Conservation (phyloP, 2,888 invertebrate species). For the Myopa tessellatipennis region DNA sequence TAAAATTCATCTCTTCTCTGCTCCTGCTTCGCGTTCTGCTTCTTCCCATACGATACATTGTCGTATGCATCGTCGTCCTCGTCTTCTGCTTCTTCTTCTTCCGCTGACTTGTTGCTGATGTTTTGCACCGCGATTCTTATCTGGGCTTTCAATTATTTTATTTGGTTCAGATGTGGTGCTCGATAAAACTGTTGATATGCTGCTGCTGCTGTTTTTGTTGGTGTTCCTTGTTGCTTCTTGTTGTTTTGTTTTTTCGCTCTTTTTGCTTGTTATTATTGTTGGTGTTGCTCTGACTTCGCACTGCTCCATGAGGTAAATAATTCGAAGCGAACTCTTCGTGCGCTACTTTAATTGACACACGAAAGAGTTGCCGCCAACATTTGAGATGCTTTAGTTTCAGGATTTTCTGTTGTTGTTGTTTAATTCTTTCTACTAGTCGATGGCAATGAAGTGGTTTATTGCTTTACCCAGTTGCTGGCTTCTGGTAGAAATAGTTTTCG, state of each 20-base stretch:
- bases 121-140: constrained; percentile 61
- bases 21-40: neutral
- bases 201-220: constrained; percentile 36
- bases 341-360: constrained; percentile 65
- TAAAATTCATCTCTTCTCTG: neutral
- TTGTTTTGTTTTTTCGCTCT: constrained; percentile 29
- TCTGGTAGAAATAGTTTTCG: neutral
- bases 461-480: neutral
- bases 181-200: constrained; percentile 66
- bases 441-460: constrained; percentile 20
- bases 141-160: constrained; percentile 68
- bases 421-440: constrained; percentile 4
- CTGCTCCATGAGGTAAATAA: constrained; percentile 33
- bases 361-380: constrained; percentile 66
- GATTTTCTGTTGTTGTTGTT: neutral
- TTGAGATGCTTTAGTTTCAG: constrained; percentile 30
- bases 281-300: constrained; percentile 41
- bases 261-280: constrained; percentile 33
- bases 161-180: constrained; percentile 67
- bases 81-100: constrained; percentile 8
- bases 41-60: neutral
- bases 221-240: constrained; percentile 19
- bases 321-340: constrained; percentile 40
- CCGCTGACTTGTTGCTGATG: constrained; percentile 26
- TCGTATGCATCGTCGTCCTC: neutral